Percentiles rank a stretch among this genome's conserved stretches.
Conservation (phyloP, 2,113 vertebrate genomes). For the Dipodomys merriami region DNA sequence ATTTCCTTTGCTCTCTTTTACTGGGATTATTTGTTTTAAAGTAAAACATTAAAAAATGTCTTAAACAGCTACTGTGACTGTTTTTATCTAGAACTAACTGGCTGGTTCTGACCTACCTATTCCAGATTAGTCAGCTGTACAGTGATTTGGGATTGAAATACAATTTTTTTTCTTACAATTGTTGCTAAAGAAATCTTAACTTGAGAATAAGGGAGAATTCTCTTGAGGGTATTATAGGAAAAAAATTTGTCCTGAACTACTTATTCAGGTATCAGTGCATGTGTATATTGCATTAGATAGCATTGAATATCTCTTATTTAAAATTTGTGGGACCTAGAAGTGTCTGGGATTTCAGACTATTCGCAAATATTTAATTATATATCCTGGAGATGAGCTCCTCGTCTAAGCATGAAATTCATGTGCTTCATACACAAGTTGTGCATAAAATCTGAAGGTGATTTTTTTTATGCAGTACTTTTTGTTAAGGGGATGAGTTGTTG, state of each 20-base stretch:
- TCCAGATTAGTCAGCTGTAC: background rate
- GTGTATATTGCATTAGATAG: background rate
- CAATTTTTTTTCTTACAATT: background rate
- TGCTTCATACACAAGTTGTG: background rate
- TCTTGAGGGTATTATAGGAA: background rate
- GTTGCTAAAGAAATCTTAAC: constrained; percentile 2
- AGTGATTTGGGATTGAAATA: background rate
- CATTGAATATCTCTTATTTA: background rate
- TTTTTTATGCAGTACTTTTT: background rate
- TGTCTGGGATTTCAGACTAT: background rate
- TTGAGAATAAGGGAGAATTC: background rate
- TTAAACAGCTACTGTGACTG: constrained; percentile 64
- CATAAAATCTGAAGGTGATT: background rate
- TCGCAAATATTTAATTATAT: background rate
- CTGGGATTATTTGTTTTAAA: constrained; percentile 78
- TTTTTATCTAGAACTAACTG: constrained; percentile 53
- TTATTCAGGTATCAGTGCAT: background rate
- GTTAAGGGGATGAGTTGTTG: too few species aligned
- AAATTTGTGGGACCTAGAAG: background rate
- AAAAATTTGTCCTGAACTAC: background rate
- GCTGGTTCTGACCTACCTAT: constrained; percentile 9
- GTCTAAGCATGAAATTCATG: background rate
- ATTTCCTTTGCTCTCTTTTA: constrained; percentile 81
- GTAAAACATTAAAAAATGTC: constrained; percentile 80
- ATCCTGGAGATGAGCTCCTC: background rate